Percentiles rank a stretch among this genome's conserved stretches.
These are phyloP conservation scores for Taxidea taxus DNA, from an alignment of 2,113 vertebrate genomes.

Conservation along the genomic window DNA sequence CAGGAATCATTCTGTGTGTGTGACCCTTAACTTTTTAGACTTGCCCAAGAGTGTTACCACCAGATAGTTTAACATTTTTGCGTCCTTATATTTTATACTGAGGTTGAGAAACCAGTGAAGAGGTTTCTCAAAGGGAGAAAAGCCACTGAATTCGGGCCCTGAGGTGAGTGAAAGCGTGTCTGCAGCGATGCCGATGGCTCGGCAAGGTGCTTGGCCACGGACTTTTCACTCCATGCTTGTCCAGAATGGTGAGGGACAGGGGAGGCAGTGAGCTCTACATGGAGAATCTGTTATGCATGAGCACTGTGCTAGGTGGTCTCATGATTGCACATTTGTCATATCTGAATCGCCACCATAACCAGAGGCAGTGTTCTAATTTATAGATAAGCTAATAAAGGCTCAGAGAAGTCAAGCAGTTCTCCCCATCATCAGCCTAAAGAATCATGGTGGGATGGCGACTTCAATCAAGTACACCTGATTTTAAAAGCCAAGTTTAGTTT, in stretches of 20 bases:
- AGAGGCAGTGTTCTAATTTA: background rate
- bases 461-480: background rate
- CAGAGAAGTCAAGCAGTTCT: background rate
- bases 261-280: rapidly evolving
- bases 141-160: background rate
- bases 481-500: background rate
- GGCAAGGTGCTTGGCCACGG: rapidly evolving
- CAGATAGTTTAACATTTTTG: background rate
- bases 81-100: background rate
- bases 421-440: background rate
- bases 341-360: background rate
- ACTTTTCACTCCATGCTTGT: background rate
- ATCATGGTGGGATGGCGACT: background rate
- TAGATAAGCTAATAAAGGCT: background rate
- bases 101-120: background rate
- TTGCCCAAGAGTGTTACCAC: background rate
- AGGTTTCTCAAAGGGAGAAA: background rate
- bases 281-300: background rate
- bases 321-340: background rate
- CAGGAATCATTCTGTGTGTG: background rate
- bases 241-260: background rate
- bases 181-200: background rate
- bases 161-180: background rate
- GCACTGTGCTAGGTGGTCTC: background rate
- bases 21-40: background rate